Evolutionary conservation across 2,797 vertebrate species (phyloP), one percentile per base, ranked within the genome.

Genomic region (Lepilemur ruficaudatus): DNA sequence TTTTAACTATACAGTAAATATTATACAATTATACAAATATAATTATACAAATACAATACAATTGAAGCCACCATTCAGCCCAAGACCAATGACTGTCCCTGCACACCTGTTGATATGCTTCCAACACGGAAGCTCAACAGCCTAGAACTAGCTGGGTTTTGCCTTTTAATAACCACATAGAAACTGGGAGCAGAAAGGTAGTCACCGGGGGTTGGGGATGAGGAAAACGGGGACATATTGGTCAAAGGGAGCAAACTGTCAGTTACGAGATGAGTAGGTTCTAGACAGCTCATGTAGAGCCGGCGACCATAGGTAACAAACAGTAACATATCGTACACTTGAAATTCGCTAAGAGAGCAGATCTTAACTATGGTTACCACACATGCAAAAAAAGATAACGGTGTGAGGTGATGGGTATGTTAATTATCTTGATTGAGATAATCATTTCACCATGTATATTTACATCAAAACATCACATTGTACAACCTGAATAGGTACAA

Each of bases 291-390:
- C 18, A n/a, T 1, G 7, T 28, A 70, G 17, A 80, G 8, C 30
- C 1, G 1, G 50, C 1, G 10, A 50, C n/a, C 43, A 6, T 1
- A 20, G 4, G 57, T 57, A 85, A 46, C 38, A 52, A 63, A 46
- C 38, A 52, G 55, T 11, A 43, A 67, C 0, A 0, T 30, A 11
- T 22, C 0, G 0, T 22, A 4, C 13, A 0, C 30, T 10, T 48
- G 20, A 28, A 65, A 81, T 69, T 15, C 23, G 38, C 50, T 46
- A 20, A 41, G 25, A 41, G 48, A 35, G 35, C 14, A 57, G 5
- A 32, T 32, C 25, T 55, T 48, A 63, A 12, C 28, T 32, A 57
- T 13, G 63, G 23, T 7, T 17, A 59, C 46, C 25, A 73, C 23
- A 52, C 22, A 50, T 17, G 46, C 7, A 17, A 4, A 41, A 75